Percentiles rank a stretch among this genome's conserved stretches.
Evolutionary conservation across 2,888 invertebrate genomes (phyloP).

Genomic region (Myathropa florea): DNA sequence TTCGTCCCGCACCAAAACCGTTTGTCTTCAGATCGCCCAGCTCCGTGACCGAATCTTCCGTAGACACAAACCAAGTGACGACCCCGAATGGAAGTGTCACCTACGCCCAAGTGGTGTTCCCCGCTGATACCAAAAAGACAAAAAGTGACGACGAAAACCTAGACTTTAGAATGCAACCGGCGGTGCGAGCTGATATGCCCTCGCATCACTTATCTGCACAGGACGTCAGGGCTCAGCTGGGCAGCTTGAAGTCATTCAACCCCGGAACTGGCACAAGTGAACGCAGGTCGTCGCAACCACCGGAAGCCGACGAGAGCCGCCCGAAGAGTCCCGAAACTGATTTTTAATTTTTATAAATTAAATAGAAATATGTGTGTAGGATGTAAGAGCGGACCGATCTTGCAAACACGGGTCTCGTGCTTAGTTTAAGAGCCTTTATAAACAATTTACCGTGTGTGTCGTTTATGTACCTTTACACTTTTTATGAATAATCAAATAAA

Average conservation of each 20-base stretch:
- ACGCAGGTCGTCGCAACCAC: neutral
- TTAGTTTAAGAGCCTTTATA: neutral
- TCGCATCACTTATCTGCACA: conserved; percentile 77
- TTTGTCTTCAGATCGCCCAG: conserved; percentile 77
- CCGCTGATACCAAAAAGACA: conserved; percentile 75
- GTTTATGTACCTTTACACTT: neutral
- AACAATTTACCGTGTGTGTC: neutral
- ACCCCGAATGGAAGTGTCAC: conserved; percentile 74
- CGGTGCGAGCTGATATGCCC: conserved; percentile 77
- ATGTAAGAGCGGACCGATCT: neutral
- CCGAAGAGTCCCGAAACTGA: conserved; percentile 79
- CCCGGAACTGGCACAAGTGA: conserved; percentile 37
- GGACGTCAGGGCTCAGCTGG: conserved; percentile 77
- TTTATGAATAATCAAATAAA: neutral
- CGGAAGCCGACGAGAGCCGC: conserved; percentile 68
- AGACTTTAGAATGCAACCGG: conserved; percentile 74
- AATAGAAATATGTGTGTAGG: neutral
- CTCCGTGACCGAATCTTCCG: conserved; percentile 76
- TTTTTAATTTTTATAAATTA: conserved; percentile 72
- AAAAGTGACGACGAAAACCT: conserved; percentile 75
- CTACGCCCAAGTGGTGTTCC: conserved; percentile 78
- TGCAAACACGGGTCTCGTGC: neutral
- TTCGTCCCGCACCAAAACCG: conserved; percentile 46
- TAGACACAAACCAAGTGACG: conserved; percentile 74
- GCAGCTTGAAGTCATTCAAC: conserved; percentile 77